Evolutionary conservation across 2,888 invertebrate species (phyloP), one percentile per base, ranked within the genome.

Genomic region (Rhorus exstirpatorius): DNA sequence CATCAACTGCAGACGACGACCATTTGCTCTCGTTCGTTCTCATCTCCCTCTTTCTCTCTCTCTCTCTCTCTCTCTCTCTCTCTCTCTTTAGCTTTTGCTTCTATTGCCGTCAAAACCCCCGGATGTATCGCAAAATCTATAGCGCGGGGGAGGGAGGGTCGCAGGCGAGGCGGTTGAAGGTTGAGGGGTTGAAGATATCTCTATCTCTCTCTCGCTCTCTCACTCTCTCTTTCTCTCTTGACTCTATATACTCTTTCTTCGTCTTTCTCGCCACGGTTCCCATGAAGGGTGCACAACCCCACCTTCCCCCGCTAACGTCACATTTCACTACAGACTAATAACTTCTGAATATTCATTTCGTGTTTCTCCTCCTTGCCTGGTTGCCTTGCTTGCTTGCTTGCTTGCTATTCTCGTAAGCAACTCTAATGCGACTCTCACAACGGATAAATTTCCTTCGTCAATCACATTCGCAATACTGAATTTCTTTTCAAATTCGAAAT

Each of bases 321-420:
- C 92, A 93, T 93, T 92, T 92, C 92, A 92, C 92, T 92, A 90
- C 91, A 92, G 92, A 92, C 93, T 92, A 93, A 92, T 93, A 92
- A 92, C 92, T 92, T 92, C 91, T 93, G 92, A 93, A 92, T 93
- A 93, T 92, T 93, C 93, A 93, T 93, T 92, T 93, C 92, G 91
- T 91, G 93, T 92, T 92, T 91, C 92, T 92, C 91, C 91, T 91
- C 90, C 91, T 91, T 91, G 91, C 90, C 91, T 91, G n/a, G 89
- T 90, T 89, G 87, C 75, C 80, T 81, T 71, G 79, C 75, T 49
- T 55, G 77, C 70, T 78, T 78, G 78, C 84, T 76, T 63, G 76
- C 78, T 76, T 71, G 82, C 74, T 67, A 75, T 76, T 83, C 67
- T 84, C 46, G 85, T 87, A 90, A 91, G 91, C 91, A 91, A 89